Evolutionary conservation across 2,888 invertebrate species (phyloP), one percentile per base, ranked within the genome.

Genomic region (Muscina levida): DNA sequence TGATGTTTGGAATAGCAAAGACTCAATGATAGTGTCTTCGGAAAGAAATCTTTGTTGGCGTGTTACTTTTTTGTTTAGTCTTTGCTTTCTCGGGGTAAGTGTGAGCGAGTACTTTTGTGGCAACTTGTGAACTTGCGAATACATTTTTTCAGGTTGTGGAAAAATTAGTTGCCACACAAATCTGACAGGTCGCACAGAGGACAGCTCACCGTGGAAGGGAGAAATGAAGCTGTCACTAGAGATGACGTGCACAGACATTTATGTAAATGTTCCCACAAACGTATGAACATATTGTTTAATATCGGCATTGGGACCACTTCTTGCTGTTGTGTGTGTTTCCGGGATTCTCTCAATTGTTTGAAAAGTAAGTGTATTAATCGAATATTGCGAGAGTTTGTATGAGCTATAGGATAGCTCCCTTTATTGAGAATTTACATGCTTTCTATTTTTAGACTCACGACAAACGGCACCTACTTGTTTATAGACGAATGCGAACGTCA

Each of bases 41-140:
- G 53, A 46, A 15, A 56, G 66, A n/a, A n/a, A 31, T 59, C 39
- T 66, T 66, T 72, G 51, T 31, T 31, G 31, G 31, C 39, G 67
- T 59, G 59, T 72, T 62, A 53, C 11, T 57, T 48, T 31, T 31
- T 31, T 48, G 3, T 26, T 24, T 22, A 26, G 17, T n/a, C 37
- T 59, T 26, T n/a, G 1, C 17, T 57, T 70, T 59, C 37, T 37
- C 31, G 31, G 31, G 4, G 31, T 31, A 31, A 5, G 31, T 31
- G 8, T 8, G 31, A 31, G 8, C 31, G 31, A 31, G 31, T 31
- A 56, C 66, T 22, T 46, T 11, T 37, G 2, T 48, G 65, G 56
- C 75, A 76, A 79, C 76, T 72, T 79, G 67, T 79, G 72, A 72
- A 72, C 79, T 53, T 68, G 66, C 59, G 17, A 67, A 72, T 56